These are phyloP conservation scores for Stratiolaelaps scimitus DNA, from an alignment of 1,140 invertebrate species.

Conservation along the genomic window DNA sequence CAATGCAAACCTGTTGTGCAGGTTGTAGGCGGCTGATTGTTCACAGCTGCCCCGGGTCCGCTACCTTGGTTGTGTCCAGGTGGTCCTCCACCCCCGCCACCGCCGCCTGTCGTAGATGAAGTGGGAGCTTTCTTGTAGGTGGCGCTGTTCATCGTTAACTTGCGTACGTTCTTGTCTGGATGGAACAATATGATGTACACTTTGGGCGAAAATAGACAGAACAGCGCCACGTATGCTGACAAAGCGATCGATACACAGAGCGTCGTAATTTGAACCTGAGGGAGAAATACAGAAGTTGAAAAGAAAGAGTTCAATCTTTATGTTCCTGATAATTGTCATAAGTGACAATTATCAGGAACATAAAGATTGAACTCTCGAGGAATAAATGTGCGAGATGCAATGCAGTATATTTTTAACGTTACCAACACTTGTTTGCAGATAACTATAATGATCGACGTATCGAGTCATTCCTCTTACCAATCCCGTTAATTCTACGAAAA, in stretches of 20 bases:
- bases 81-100: too few relatives aligned
- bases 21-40: constrained; percentile 19
- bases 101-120: constrained; percentile 35
- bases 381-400: too few relatives aligned
- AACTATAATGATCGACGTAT: too few relatives aligned
- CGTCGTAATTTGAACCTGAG: constrained; percentile 47
- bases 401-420: too few relatives aligned
- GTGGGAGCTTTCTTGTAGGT: constrained; percentile 41
- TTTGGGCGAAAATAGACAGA: constrained; percentile 48
- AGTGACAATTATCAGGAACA: too few relatives aligned
- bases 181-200: constrained; percentile 48
- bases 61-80: too few relatives aligned
- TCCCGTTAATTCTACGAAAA: too few relatives aligned
- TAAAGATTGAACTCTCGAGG: too few relatives aligned
- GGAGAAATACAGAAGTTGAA: constrained; percentile 18
- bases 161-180: constrained; percentile 48
- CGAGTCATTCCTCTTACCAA: too few relatives aligned
- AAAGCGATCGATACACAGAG: constrained; percentile 47
- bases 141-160: constrained; percentile 46
- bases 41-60: neutral
- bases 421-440: too few relatives aligned
- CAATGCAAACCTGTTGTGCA: neutral
- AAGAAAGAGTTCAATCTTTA: too few relatives aligned
- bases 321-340: too few relatives aligned
- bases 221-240: constrained; percentile 45